A percentile compares a stretch with the other conserved stretches of the same genome.
phyloP scores from a whole-genome alignment of 2,797 vertebrate genomes.

The Gambelia wislizenii region DNA sequence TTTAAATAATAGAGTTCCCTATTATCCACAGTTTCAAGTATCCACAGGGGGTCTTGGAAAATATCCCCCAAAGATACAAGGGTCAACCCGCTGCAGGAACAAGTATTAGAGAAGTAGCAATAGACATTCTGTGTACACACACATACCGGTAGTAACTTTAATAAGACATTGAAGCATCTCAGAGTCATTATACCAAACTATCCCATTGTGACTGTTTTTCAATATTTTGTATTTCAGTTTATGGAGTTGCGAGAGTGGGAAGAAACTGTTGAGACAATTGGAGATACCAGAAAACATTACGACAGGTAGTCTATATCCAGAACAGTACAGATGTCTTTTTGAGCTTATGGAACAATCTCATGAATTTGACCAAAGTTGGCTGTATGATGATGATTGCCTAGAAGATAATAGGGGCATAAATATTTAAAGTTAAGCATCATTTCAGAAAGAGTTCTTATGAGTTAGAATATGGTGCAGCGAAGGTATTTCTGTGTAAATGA shows the following conservation, averaged over 20 bases:
- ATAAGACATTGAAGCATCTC: constrained; percentile 12
- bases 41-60: no score
- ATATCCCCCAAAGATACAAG: no score
- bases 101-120: background rate
- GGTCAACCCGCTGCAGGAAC: background rate
- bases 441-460: constrained; percentile 48
- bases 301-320: constrained; percentile 83
- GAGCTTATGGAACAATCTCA: constrained; percentile 85
- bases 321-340: constrained; percentile 89
- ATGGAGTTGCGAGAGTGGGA: constrained; percentile 84
- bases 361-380: constrained; percentile 86
- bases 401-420: constrained; percentile 75
- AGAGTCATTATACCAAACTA: constrained; percentile 22
- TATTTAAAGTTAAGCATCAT: constrained; percentile 41
- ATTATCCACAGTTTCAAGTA: no score
- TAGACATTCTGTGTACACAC: background rate
- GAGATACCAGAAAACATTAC: constrained; percentile 75
- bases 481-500: constrained; percentile 37
- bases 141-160: no score
- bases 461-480: constrained; percentile 53
- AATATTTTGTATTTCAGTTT: constrained; percentile 79
- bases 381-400: constrained; percentile 80
- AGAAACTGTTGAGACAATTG: constrained; percentile 79
- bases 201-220: constrained; percentile 20
- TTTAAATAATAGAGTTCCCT: no score